These are phyloP conservation scores for Clunio marinus DNA, from an alignment of 2,888 invertebrate species.

Conservation along the genomic window DNA sequence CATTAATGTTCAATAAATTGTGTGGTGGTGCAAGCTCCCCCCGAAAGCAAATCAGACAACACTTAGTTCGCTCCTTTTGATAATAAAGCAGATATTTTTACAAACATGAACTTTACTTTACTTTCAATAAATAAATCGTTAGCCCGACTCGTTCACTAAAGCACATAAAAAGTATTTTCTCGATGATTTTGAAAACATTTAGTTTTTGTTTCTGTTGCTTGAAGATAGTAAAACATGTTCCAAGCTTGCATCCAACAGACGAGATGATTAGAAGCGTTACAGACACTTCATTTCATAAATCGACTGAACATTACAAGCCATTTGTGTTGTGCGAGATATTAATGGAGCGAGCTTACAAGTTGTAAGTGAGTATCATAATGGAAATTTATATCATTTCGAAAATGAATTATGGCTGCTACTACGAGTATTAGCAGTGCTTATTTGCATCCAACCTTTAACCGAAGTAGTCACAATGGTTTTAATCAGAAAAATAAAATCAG, in stretches of 20 bases:
- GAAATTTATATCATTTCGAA: conserved; percentile 3
- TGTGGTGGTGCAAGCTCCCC: background rate
- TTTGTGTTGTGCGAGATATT: background rate
- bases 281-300: conserved; percentile 23
- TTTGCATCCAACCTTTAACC: background rate
- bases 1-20: conserved; percentile 36
- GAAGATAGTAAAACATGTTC: conserved; percentile 8
- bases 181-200: conserved; percentile 1
- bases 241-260: conserved; percentile 7
- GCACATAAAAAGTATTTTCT: background rate
- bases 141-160: background rate
- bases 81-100: conserved; percentile 26
- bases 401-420: conserved; percentile 14
- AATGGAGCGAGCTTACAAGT: background rate
- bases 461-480: background rate
- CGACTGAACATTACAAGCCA: conserved; percentile 1
- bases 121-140: conserved; percentile 5
- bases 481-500: conserved; percentile 18
- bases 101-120: conserved; percentile 36
- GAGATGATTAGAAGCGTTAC: conserved; percentile 11
- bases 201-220: background rate
- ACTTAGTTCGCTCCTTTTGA: conserved; percentile 20
- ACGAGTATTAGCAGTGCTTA: background rate
- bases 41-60: conserved; percentile 39
- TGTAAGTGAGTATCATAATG: conserved; percentile 1